These are phyloP conservation scores for Mesaphorura yosii DNA, from an alignment of 1,140 invertebrate species.

Conservation along the genomic window DNA sequence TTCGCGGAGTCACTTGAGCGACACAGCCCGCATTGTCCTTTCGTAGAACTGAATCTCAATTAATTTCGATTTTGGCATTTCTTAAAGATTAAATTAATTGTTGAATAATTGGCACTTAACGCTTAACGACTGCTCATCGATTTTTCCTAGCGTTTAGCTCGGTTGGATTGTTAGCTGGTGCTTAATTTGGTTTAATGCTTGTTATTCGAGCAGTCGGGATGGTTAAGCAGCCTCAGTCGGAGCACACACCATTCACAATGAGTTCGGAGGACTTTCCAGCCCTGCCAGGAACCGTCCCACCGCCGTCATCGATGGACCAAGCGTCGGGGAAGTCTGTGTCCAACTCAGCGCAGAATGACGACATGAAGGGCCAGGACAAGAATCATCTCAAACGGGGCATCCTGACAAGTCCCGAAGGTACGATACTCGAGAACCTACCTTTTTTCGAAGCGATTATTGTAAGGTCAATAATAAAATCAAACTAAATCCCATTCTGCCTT, in stretches of 20 bases:
- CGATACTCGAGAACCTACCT: slow-evolving; percentile 25
- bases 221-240: slow-evolving; percentile 84
- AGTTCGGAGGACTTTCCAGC: slow-evolving; percentile 98
- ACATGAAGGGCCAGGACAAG: slow-evolving; percentile 19
- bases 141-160: no score
- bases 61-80: no score
- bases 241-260: slow-evolving; percentile 92
- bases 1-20: no score
- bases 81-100: no score
- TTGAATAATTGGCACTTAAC: no score
- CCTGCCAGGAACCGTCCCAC: slow-evolving; percentile 52
- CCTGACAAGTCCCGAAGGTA: slow-evolving; percentile 86
- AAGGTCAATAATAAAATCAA: background rate
- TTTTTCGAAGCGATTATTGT: background rate
- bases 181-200: no score
- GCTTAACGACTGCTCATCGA: no score
- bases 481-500: slow-evolving; percentile 11
- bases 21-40: no score
- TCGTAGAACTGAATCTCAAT: no score
- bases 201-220: no score
- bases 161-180: no score
- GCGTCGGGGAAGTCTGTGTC: background rate
- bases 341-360: slow-evolving; percentile 1
- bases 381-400: slow-evolving; percentile 61
- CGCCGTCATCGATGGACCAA: slow-evolving; percentile 31